Evolutionary conservation across 2,797 vertebrate species (phyloP).

Genomic region (Neosilurus mollespiculum): DNA sequence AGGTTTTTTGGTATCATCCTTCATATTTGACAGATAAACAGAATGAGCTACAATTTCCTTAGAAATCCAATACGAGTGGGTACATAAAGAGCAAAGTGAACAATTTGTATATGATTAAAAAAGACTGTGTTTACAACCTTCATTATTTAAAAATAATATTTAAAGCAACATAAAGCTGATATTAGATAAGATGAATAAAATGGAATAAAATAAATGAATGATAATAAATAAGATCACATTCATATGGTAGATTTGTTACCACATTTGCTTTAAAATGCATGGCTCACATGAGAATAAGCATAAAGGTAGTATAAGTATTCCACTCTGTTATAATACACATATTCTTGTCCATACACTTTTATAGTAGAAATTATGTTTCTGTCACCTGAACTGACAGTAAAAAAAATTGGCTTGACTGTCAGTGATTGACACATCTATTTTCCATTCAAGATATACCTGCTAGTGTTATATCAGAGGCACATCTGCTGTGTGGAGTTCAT

Average conservation of each 20-base stretch:
- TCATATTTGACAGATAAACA: slow-evolving; percentile 16
- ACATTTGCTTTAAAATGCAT: background rate
- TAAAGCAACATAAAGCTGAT: background rate
- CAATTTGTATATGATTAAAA: slow-evolving; percentile 1
- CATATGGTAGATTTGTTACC: background rate
- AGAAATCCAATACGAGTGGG: background rate
- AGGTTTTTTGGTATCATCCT: background rate
- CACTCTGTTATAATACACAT: background rate
- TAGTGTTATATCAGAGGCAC: background rate
- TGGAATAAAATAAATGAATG: too few species aligned
- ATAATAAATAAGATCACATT: background rate
- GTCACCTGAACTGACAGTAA: background rate
- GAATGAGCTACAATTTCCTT: background rate
- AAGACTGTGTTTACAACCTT: background rate
- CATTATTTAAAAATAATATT: background rate
- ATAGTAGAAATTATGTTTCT: background rate
- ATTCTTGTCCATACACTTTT: background rate
- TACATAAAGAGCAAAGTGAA: slow-evolving; percentile 3
- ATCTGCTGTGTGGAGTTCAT: background rate
- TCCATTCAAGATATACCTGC: background rate
- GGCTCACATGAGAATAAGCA: background rate
- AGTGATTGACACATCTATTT: background rate
- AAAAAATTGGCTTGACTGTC: background rate
- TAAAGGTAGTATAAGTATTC: background rate
- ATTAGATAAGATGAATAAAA: too few species aligned